These are phyloP conservation scores for Athetis lepigone DNA, from an alignment of 2,888 invertebrate species.

Conservation along the genomic window DNA sequence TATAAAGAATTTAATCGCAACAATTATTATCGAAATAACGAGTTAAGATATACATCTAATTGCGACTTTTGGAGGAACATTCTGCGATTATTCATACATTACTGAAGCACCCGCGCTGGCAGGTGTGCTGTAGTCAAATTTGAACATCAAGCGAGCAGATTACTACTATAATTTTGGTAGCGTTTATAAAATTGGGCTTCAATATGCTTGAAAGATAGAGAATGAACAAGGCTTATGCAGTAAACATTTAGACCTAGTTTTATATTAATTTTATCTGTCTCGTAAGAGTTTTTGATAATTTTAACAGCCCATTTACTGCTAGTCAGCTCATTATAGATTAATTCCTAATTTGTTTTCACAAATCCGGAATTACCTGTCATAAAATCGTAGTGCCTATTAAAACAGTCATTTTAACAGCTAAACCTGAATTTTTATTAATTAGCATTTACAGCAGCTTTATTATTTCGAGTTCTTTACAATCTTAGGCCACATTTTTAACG, in stretches of 20 bases:
- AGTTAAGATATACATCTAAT: slow-evolving; percentile 57
- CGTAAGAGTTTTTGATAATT: background rate
- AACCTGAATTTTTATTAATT: slow-evolving; percentile 19
- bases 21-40: slow-evolving; percentile 53
- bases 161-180: slow-evolving; percentile 17
- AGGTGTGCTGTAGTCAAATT: slow-evolving; percentile 40
- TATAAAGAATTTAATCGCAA: slow-evolving; percentile 49
- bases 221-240: background rate
- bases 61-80: slow-evolving; percentile 33
- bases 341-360: slow-evolving; percentile 22
- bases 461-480: background rate
- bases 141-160: slow-evolving; percentile 13
- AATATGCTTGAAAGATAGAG: background rate
- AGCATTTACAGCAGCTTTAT: background rate
- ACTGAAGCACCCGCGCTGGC: slow-evolving; percentile 30
- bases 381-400: background rate
- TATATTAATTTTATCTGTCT: background rate
- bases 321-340: slow-evolving; percentile 21
- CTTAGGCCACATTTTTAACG: background rate
- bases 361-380: slow-evolving; percentile 30
- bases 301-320: slow-evolving; percentile 13
- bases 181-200: slow-evolving; percentile 14
- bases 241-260: background rate
- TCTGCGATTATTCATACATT: slow-evolving; percentile 42
- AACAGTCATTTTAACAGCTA: slow-evolving; percentile 3